These are phyloP conservation scores for Pangasius larnaudii DNA, from an alignment of 2,797 vertebrate genomes.

Conservation along the genomic window DNA sequence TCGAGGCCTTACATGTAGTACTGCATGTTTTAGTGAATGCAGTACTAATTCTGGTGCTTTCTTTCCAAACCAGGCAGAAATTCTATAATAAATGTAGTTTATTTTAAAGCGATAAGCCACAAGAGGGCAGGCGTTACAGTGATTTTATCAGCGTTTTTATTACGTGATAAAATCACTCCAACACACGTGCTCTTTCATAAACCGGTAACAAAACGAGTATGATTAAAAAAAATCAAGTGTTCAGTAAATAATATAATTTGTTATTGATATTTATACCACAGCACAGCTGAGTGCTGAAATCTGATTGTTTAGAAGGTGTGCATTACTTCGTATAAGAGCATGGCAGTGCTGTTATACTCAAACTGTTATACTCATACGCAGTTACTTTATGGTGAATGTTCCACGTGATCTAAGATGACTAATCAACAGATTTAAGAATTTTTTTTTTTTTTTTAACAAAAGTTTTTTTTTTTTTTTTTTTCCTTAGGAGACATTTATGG, in stretches of 20 bases:
- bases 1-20: background rate
- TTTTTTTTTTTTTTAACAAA: background rate
- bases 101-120: background rate
- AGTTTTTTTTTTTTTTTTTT: background rate
- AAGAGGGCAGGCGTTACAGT: background rate
- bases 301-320: background rate
- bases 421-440: background rate
- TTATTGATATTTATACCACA: background rate
- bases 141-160: background rate
- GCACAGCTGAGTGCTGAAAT: background rate
- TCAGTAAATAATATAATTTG: background rate
- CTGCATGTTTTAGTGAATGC: background rate
- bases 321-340: background rate
- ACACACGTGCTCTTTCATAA: background rate
- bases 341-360: no score
- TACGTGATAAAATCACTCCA: background rate
- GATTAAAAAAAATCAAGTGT: background rate
- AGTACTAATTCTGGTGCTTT: background rate
- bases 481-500: no score
- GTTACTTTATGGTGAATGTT: background rate
- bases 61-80: background rate
- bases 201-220: background rate
- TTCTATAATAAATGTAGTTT: background rate
- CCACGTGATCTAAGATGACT: background rate
- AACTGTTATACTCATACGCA: no score